phyloP scores from a whole-genome alignment of 2,888 invertebrate species.

The Eristalis arbustorum region DNA sequence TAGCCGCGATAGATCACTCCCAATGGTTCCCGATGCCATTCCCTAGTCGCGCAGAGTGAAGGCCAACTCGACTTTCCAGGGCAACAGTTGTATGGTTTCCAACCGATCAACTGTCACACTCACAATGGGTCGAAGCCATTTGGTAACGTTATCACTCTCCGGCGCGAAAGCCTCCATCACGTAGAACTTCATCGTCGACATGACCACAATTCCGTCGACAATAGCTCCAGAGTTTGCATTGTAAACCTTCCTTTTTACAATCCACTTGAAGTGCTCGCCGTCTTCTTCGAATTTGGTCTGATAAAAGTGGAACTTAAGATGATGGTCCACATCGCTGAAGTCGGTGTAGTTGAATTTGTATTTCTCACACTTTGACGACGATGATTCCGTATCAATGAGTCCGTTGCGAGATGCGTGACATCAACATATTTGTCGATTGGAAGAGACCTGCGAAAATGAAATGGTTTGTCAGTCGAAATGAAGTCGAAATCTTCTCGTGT shows the following conservation, averaged over 20 bases:
- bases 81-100: conserved; percentile 80
- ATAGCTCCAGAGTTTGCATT: conserved; percentile 78
- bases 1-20: not conserved
- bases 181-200: conserved; percentile 82
- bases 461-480: not conserved
- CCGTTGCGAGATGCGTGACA: conserved; percentile 78
- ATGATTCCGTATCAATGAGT: conserved; percentile 73
- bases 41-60: conserved; percentile 80
- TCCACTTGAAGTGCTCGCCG: conserved; percentile 82
- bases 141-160: conserved; percentile 82
- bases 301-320: conserved; percentile 83
- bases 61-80: conserved; percentile 82
- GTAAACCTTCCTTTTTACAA: conserved; percentile 81
- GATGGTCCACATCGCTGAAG: conserved; percentile 82
- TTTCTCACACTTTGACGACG: conserved; percentile 72
- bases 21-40: not conserved
- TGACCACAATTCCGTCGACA: conserved; percentile 81
- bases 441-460: conserved; percentile 78
- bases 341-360: conserved; percentile 82
- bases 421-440: conserved; percentile 80
- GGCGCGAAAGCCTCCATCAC: conserved; percentile 81
- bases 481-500: not conserved
- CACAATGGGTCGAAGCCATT: conserved; percentile 81
- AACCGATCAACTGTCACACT: conserved; percentile 81
- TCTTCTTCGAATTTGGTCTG: conserved; percentile 82